phyloP scores from a whole-genome alignment of 2,113 vertebrate genomes.

The Megatriorchis doriae region DNA sequence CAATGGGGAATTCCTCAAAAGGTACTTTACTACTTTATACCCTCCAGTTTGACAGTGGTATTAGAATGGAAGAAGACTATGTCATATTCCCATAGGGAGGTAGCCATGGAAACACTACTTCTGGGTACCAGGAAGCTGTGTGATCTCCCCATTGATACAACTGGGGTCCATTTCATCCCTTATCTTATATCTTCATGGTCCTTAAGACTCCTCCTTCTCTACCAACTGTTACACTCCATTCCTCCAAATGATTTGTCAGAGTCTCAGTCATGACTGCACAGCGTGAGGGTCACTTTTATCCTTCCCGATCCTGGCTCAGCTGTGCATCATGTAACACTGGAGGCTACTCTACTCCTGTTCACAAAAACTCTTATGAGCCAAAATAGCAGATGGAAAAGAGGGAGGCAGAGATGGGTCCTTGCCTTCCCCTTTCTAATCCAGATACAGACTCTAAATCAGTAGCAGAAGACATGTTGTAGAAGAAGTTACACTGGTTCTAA shows the following conservation, averaged over 20 bases:
- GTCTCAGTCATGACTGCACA: background rate
- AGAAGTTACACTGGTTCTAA: constrained; percentile 22
- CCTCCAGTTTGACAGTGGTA: background rate
- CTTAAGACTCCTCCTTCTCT: background rate
- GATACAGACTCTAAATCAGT: background rate
- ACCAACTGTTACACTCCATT: background rate
- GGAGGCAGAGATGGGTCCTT: background rate
- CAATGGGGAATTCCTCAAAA: background rate
- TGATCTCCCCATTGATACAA: background rate
- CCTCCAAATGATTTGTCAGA: background rate
- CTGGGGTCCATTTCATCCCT: background rate
- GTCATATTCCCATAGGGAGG: background rate
- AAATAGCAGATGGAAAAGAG: background rate
- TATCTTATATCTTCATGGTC: background rate
- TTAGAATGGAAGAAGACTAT: background rate
- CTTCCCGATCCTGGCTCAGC: background rate
- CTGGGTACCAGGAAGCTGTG: background rate
- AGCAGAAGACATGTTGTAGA: background rate
- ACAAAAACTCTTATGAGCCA: background rate
- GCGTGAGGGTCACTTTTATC: background rate
- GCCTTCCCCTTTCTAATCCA: background rate
- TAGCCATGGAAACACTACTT: background rate
- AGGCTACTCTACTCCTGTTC: background rate
- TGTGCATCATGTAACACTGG: background rate
- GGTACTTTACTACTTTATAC: background rate